Base-by-base conservation (phyloP, 2,888 invertebrate genomes). In the Acanthosepion esculentum region DNA sequence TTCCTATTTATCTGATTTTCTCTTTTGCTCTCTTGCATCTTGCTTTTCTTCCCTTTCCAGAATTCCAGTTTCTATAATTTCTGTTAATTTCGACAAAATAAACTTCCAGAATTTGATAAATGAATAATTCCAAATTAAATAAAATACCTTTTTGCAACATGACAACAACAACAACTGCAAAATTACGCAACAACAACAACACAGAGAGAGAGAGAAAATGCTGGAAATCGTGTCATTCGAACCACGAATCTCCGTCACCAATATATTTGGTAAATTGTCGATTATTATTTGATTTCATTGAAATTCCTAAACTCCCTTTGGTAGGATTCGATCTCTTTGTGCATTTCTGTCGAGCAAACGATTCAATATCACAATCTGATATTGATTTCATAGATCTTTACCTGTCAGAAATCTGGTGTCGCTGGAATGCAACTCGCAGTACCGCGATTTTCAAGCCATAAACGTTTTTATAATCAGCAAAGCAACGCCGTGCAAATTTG, bases 301-400 rank as follows among this genome's bases (percentile, higher is more conserved):
- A 41, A 41, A 29, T n/a, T 29, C 8, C 0, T 26, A 10, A 12
- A n/a, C 12, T n/a, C n/a, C n/a, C 78, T n/a, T n/a, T 12, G 0
- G n/a, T 78, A 15, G n/a, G 78, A 78, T 78, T 78, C n/a, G 78
- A 78, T n/a, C 78, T 33, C 78, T 78, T 33, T n/a, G 18, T 7
- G 78, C 4, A 1, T n/a, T 33, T n/a, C n/a, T 78, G 10, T 10
- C 33, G 78, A 78, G 10, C 15, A 33, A 78, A 15, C 78, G 78
- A 78, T 78, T 78, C 78, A 78, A 78, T 78, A 78, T 78, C 78
- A 78, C n/a, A 78, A 78, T 78, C 78, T 78, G 78, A 78, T 78
- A 78, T 78, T 78, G 78, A 78, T 78, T 78, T 78, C 78, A 78
- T 78, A 78, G 78, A 78, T 78, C 78, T 78, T 78, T 78, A 78